Evolutionary conservation across 2,888 invertebrate genomes (phyloP).

Genomic region (Mimumesa dahlbomi): DNA sequence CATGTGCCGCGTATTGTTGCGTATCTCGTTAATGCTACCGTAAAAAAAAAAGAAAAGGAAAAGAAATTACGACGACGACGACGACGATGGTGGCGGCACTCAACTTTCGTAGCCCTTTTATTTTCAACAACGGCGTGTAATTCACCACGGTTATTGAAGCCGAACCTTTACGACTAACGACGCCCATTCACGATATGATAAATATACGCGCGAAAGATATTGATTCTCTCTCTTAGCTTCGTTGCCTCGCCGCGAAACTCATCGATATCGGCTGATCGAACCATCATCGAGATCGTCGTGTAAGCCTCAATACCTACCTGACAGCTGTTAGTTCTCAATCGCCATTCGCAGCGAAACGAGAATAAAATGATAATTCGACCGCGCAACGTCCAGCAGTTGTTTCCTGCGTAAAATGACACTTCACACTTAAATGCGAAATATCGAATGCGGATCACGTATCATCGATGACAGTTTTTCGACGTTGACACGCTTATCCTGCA

Average conservation of each 20-base stretch:
- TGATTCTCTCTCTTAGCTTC: background rate
- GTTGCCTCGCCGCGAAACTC: slow-evolving; percentile 29
- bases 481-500: background rate
- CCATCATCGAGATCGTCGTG: slow-evolving; percentile 11
- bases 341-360: slow-evolving; percentile 20
- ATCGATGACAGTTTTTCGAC: slow-evolving; percentile 15
- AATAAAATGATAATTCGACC: slow-evolving; percentile 43
- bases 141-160: slow-evolving; percentile 20
- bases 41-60: too few relatives aligned
- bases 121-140: slow-evolving; percentile 2
- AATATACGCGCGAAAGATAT: slow-evolving; percentile 11
- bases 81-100: too few relatives aligned
- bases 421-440: background rate
- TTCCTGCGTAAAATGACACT: slow-evolving; percentile 36
- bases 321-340: slow-evolving; percentile 48
- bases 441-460: slow-evolving; percentile 34
- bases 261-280: slow-evolving; percentile 45
- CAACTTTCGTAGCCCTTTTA: background rate
- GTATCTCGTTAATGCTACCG: slow-evolving; percentile 1
- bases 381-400: slow-evolving; percentile 26
- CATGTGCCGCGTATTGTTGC: background rate
- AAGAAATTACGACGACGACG: background rate
- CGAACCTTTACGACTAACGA: slow-evolving; percentile 25
- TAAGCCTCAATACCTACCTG: slow-evolving; percentile 17
- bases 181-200: slow-evolving; percentile 40